Conservation (phyloP, 2,797 vertebrate genomes). For the Hippopotamyrus pictus region DNA sequence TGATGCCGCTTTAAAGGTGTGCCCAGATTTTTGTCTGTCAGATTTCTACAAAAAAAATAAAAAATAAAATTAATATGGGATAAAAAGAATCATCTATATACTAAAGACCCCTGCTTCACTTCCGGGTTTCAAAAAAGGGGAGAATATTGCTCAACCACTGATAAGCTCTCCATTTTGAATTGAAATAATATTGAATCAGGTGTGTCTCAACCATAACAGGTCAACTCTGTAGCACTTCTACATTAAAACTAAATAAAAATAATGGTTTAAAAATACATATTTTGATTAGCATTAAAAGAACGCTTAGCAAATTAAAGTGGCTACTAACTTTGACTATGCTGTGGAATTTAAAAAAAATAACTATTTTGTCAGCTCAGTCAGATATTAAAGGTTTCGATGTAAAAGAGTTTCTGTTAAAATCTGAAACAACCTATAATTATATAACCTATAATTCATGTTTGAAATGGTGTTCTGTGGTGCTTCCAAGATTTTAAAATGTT, state of each 20-base stretch:
- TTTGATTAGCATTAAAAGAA: background rate
- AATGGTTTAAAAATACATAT: background rate
- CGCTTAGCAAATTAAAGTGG: background rate
- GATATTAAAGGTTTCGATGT: background rate
- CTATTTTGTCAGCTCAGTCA: background rate
- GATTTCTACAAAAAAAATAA: background rate
- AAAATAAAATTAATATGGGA: background rate
- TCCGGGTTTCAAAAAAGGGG: background rate
- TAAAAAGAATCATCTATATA: background rate
- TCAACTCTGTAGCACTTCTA: background rate
- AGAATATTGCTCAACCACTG: background rate
- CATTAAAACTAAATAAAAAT: background rate
- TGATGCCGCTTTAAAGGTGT: background rate
- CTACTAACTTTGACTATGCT: background rate
- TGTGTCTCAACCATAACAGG: background rate
- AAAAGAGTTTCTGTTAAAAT: background rate
- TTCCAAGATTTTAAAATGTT: no score
- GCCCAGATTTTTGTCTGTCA: background rate
- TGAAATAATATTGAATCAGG: background rate
- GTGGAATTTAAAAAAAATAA: background rate
- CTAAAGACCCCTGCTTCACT: background rate
- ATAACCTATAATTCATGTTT: no score
- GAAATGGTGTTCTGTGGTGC: no score
- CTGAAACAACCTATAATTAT: background rate
- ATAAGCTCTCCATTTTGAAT: background rate